Evolutionary conservation across 2,888 invertebrate genomes (phyloP).

Genomic region (Osmoderma eremita): DNA sequence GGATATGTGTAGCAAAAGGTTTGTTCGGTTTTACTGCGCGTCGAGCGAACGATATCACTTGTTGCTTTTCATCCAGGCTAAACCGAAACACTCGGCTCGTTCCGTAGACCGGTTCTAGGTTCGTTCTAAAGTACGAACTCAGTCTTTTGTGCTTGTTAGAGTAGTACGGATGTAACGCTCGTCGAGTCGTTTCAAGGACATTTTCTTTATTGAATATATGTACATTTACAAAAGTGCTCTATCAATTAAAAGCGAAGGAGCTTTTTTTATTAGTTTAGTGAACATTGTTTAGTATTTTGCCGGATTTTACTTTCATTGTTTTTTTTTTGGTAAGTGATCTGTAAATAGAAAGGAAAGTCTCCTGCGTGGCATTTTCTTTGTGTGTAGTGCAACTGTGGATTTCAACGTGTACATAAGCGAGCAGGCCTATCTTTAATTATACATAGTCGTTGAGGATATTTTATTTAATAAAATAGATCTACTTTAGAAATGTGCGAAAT

Average conservation of each 20-base stretch:
- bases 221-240: conserved; percentile 11
- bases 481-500: conserved; percentile 45
- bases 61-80: conserved; percentile 53
- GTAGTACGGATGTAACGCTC: conserved; percentile 49
- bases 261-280: conserved; percentile 14
- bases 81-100: conserved; percentile 48
- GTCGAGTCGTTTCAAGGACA: conserved; percentile 54
- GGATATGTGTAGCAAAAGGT: conserved; percentile 45
- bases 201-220: conserved; percentile 33
- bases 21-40: conserved; percentile 43
- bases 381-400: conserved; percentile 43
- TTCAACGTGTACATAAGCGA: conserved; percentile 29
- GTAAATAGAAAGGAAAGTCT: conserved; percentile 42
- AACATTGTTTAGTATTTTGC: conserved; percentile 19
- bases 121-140: conserved; percentile 50
- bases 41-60: conserved; percentile 53
- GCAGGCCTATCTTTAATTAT: conserved; percentile 18
- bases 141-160: conserved; percentile 55
- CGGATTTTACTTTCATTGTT: conserved; percentile 20
- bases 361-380: conserved; percentile 47
- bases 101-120: conserved; percentile 50
- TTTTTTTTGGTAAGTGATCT: conserved; percentile 45
- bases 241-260: conserved; percentile 21
- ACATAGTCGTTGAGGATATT: conserved; percentile 6
- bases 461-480: conserved; percentile 12